phyloP scores from a whole-genome alignment of 2,888 invertebrate genomes.

The Troides aeacus region DNA sequence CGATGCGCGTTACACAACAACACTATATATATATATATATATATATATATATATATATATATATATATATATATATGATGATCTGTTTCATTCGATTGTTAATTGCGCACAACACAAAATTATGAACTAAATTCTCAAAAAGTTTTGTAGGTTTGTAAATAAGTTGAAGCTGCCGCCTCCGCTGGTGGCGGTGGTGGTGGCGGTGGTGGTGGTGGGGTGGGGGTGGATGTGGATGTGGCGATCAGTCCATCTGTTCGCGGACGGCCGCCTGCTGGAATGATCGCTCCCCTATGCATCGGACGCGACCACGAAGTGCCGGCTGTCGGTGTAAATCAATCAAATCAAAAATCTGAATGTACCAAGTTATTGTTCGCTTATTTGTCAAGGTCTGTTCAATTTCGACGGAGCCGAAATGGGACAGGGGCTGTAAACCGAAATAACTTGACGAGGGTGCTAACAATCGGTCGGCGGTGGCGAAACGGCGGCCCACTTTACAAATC shows the following conservation, averaged over 20 bases:
- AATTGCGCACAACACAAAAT: too few relatives aligned
- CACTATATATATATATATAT: too few relatives aligned
- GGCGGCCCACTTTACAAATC: slow-evolving; percentile 6
- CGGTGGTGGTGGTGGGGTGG: too few relatives aligned
- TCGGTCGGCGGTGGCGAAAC: slow-evolving; percentile 2
- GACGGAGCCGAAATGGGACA: background rate
- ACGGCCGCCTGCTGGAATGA: slow-evolving; percentile 13
- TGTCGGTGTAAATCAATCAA: background rate
- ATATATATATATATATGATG: too few relatives aligned
- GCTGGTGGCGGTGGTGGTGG: too few relatives aligned
- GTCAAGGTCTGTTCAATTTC: background rate
- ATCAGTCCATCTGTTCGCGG: slow-evolving; percentile 25
- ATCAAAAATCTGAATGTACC: too few relatives aligned
- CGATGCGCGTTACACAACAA: too few relatives aligned
- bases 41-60: too few relatives aligned
- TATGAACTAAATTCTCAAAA: too few relatives aligned
- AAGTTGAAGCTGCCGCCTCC: too few relatives aligned
- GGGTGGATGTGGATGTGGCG: background rate
- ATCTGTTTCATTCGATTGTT: too few relatives aligned
- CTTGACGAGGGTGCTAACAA: slow-evolving; percentile 11
- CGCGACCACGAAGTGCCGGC: background rate
- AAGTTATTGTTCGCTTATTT: background rate
- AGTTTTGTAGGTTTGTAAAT: too few relatives aligned
- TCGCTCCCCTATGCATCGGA: slow-evolving; percentile 8
- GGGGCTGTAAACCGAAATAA: background rate